Conservation (phyloP, 2,797 vertebrate genomes). For the Rhinichthys osculus region DNA sequence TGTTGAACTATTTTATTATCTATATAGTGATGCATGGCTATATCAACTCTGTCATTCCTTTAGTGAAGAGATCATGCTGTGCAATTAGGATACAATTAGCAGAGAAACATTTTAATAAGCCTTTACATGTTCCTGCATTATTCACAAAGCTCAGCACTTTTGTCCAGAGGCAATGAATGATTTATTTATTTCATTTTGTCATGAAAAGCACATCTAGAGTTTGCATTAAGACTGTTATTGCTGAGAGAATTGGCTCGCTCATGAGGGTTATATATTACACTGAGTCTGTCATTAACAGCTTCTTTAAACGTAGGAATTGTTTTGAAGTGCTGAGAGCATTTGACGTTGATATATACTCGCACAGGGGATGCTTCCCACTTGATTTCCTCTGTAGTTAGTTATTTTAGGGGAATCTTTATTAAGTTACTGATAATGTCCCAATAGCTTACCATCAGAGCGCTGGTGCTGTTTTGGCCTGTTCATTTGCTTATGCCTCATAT, state of each 20-base stretch:
- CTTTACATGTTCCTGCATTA: slow-evolving; percentile 62
- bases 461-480: slow-evolving; percentile 1
- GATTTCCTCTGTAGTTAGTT: slow-evolving; percentile 14
- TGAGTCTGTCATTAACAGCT: slow-evolving; percentile 46
- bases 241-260: slow-evolving; percentile 39
- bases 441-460: not conserved
- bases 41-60: slow-evolving; percentile 39
- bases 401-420: slow-evolving; percentile 36
- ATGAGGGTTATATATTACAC: slow-evolving; percentile 32
- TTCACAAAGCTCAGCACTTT: slow-evolving; percentile 55
- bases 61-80: slow-evolving; percentile 38
- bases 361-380: slow-evolving; percentile 26
- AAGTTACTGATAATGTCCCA: slow-evolving; percentile 34
- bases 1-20: slow-evolving; percentile 35
- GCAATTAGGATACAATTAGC: slow-evolving; percentile 61
- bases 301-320: slow-evolving; percentile 48
- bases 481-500: not conserved
- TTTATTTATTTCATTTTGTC: slow-evolving; percentile 61
- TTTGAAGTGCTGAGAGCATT: slow-evolving; percentile 33
- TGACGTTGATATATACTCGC: slow-evolving; percentile 12
- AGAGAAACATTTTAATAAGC: slow-evolving; percentile 57
- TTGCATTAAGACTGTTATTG: slow-evolving; percentile 49
- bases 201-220: slow-evolving; percentile 48
- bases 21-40: slow-evolving; percentile 16
- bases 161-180: slow-evolving; percentile 57